Percentiles rank a stretch among this genome's conserved stretches.
These are phyloP conservation scores for Charadrius vociferus DNA, from an alignment of 2,113 vertebrate genomes.

Conservation along the genomic window DNA sequence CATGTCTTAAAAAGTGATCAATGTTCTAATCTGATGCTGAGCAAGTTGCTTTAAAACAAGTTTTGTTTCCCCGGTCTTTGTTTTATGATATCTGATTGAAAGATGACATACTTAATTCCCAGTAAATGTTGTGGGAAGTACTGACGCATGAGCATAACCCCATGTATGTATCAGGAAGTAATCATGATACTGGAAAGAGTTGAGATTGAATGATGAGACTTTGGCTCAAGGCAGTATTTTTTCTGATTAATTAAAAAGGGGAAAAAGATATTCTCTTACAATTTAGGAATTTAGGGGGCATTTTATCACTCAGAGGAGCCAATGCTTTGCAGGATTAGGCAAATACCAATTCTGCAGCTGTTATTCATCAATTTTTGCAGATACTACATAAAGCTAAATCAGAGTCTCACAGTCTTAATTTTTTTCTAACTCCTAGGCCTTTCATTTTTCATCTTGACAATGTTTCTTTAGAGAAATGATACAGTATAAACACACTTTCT, in stretches of 20 bases:
- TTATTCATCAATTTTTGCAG: conserved; percentile 43
- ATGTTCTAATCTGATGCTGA: neutral
- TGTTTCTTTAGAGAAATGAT: conserved; percentile 50
- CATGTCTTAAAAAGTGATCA: neutral
- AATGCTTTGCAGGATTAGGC: neutral
- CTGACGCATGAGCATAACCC: neutral
- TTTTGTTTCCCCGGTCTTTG: neutral
- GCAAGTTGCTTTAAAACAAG: neutral
- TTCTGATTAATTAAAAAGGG: conserved; percentile 17
- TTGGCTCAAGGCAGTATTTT: neutral
- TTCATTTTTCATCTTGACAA: conserved; percentile 52
- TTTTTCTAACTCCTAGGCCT: neutral
- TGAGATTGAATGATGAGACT: neutral
- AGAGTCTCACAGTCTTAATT: neutral
- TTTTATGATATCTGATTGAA: neutral
- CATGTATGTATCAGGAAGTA: neutral
- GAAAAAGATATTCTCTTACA: neutral
- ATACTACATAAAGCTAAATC: conserved; percentile 23
- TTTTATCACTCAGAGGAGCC: conserved; percentile 1
- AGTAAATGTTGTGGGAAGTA: neutral
- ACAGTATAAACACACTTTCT: conserved; percentile 31
- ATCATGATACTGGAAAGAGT: neutral
- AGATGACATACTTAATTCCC: neutral
- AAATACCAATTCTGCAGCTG: conserved; percentile 36
- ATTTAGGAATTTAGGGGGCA: neutral